Percentiles rank a stretch among this genome's conserved stretches.
These are phyloP conservation scores for Choristoneura fumiferana DNA, from an alignment of 1,140 invertebrate species.

Conservation along the genomic window DNA sequence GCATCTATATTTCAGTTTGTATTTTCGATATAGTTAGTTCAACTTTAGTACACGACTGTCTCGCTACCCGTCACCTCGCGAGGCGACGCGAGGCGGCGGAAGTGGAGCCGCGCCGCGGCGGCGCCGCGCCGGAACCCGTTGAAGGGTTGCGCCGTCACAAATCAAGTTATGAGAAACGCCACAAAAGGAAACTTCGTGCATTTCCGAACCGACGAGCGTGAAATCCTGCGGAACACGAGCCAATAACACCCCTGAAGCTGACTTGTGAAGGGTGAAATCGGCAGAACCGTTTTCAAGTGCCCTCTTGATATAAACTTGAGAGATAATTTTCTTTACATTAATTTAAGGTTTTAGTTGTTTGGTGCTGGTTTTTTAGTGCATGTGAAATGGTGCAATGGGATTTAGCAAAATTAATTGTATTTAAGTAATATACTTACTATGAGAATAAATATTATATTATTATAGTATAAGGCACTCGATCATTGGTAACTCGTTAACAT, in stretches of 20 bases:
- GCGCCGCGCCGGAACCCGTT: constrained; percentile 63
- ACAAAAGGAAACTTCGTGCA: constrained; percentile 78
- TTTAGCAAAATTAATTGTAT: no score
- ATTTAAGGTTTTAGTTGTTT: no score
- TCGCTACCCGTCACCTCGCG: background rate
- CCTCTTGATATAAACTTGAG: constrained; percentile 32
- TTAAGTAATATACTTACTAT: no score
- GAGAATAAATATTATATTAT: no score
- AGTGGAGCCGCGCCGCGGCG: constrained; percentile 66
- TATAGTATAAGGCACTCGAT: no score
- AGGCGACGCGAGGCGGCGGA: constrained; percentile 31
- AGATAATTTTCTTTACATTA: constrained; percentile 28
- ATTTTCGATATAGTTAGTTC: background rate
- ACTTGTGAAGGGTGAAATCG: constrained; percentile 26
- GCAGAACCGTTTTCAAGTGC: constrained; percentile 25
- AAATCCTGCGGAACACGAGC: constrained; percentile 47
- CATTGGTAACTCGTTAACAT: no score
- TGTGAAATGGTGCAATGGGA: no score
- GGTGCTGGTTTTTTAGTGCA: no score
- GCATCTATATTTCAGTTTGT: no score
- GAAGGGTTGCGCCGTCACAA: constrained; percentile 75
- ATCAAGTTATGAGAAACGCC: constrained; percentile 75
- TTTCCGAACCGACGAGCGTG: constrained; percentile 69
- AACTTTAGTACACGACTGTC: background rate
- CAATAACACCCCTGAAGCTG: constrained; percentile 48